Conservation (phyloP, 2,797 vertebrate species). For the Acipenser transmontanus region DNA sequence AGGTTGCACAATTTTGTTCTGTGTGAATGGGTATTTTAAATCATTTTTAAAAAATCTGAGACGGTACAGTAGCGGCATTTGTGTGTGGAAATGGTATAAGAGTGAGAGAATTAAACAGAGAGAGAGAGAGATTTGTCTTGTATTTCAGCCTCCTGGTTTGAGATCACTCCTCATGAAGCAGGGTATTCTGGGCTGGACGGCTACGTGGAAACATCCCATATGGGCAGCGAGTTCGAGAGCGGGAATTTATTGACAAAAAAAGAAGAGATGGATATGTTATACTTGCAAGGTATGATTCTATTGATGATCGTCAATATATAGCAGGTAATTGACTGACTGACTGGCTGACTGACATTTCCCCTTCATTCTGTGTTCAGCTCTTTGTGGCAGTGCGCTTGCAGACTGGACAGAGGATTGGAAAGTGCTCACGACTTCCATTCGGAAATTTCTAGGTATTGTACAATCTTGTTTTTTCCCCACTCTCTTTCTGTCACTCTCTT, state of each 20-base stretch:
- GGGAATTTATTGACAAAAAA: slow-evolving; percentile 34
- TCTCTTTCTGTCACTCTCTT: too few species aligned
- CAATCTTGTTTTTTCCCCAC: too few species aligned
- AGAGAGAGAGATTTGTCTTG: background rate
- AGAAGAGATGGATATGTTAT: slow-evolving; percentile 48
- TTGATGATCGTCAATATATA: background rate
- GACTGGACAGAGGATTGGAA: slow-evolving; percentile 5
- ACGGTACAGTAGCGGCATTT: too few species aligned
- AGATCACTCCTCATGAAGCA: slow-evolving; percentile 52
- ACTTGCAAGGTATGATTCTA: slow-evolving; percentile 45
- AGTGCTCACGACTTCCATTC: too few species aligned
- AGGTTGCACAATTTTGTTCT: too few species aligned
- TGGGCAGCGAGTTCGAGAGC: slow-evolving; percentile 48
- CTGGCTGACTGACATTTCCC: background rate
- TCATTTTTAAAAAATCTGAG: too few species aligned
- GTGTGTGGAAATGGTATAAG: too few species aligned
- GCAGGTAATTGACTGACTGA: background rate
- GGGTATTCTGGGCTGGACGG: slow-evolving; percentile 52
- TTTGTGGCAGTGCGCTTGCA: slow-evolving; percentile 10
- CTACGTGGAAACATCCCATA: slow-evolving; percentile 40
- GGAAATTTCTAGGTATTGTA: too few species aligned
- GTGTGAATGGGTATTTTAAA: too few species aligned
- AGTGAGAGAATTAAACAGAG: too few species aligned
- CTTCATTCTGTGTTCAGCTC: background rate
- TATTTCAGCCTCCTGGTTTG: slow-evolving; percentile 46